These are phyloP conservation scores for Xerus rutilus DNA, from an alignment of 2,797 vertebrate species.

Conservation along the genomic window DNA sequence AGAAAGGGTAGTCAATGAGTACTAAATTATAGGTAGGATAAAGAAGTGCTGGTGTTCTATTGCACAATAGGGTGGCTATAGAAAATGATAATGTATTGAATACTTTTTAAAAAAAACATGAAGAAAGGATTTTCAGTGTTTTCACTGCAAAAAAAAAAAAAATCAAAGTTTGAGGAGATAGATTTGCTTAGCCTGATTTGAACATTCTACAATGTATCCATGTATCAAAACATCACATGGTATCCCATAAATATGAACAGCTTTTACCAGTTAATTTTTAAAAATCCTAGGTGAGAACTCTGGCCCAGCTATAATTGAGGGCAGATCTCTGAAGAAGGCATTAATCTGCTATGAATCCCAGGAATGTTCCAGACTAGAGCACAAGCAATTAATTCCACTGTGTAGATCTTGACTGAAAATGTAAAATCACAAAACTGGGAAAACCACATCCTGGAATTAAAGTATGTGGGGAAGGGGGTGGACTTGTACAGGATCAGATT, in stretches of 20 bases:
- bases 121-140: neutral
- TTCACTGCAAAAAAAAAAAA: neutral
- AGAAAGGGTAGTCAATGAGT: neutral
- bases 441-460: slow-evolving; percentile 29
- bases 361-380: neutral
- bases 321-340: slow-evolving; percentile 1
- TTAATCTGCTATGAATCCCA: neutral
- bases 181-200: neutral
- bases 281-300: neutral
- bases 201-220: neutral
- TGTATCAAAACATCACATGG: neutral
- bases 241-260: too few species aligned
- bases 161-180: neutral
- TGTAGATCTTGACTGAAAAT: slow-evolving; percentile 4
- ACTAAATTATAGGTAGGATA: neutral
- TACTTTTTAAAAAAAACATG: neutral
- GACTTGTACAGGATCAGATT: neutral
- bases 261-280: neutral
- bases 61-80: neutral
- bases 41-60: neutral
- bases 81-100: neutral
- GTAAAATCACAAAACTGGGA: neutral
- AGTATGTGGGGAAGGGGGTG: neutral
- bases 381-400: neutral
- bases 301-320: neutral